Evolutionary conservation across 2,113 vertebrate species (phyloP).

Genomic region (Campylorhamphus procurvoides): DNA sequence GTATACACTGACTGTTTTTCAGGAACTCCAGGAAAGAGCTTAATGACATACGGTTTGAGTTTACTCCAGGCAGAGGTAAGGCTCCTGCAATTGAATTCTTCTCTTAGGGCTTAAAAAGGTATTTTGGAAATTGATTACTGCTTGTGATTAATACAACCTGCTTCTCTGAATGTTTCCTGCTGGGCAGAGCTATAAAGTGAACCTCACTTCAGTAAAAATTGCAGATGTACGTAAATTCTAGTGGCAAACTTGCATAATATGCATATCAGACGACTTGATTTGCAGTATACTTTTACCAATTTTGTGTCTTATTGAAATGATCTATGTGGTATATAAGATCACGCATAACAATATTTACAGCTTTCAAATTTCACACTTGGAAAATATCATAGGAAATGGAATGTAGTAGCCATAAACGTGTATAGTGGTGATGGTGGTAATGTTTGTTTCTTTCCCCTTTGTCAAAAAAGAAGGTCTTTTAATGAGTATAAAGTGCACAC

Average conservation of each 20-base stretch:
- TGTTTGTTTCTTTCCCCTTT: not conserved
- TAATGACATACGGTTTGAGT: slow-evolving; percentile 98
- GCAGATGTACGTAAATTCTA: not conserved
- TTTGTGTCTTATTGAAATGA: not conserved
- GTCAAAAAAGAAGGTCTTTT: not conserved
- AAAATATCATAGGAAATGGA: not conserved
- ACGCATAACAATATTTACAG: not conserved
- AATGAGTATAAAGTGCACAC: not conserved
- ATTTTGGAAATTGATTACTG: slow-evolving; percentile 61
- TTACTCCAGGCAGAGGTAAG: slow-evolving; percentile 95
- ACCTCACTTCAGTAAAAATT: slow-evolving; percentile 6
- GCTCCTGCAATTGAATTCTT: slow-evolving; percentile 66
- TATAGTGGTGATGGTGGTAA: not conserved
- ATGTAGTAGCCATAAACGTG: not conserved
- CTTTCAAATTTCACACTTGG: not conserved
- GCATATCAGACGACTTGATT: not conserved
- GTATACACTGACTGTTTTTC: slow-evolving; percentile 65
- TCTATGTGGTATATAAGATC: not conserved
- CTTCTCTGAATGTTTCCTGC: slow-evolving; percentile 27
- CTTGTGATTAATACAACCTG: slow-evolving; percentile 48
- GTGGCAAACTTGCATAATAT: not conserved
- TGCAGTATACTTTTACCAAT: not conserved
- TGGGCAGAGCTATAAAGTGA: slow-evolving; percentile 15
- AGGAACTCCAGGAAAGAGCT: slow-evolving; percentile 97
- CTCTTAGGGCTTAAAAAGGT: slow-evolving; percentile 48